Evolutionary conservation across 2,797 vertebrate genomes (phyloP).

Genomic region (Anolis apletophallus): DNA sequence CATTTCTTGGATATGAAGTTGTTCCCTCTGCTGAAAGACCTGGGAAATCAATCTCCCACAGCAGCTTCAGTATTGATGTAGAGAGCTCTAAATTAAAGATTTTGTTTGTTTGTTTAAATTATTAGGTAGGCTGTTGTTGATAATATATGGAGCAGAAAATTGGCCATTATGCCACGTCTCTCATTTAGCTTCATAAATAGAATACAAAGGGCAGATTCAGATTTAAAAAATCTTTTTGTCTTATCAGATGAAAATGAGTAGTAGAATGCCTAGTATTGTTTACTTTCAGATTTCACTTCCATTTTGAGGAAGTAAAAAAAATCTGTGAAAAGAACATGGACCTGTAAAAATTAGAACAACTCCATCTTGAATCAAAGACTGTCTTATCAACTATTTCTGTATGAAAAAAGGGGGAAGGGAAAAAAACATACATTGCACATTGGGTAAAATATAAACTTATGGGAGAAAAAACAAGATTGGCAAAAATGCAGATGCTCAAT

Average conservation of each 20-base stretch:
- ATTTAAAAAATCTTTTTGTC: neutral
- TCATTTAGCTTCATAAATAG: neutral
- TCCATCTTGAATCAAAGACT: neutral
- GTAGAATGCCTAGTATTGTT: neutral
- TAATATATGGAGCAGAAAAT: neutral
- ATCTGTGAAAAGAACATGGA: neutral
- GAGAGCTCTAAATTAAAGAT: neutral
- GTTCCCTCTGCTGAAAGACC: neutral
- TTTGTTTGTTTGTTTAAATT: neutral
- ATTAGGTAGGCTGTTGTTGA: neutral
- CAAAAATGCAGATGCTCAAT: constrained; percentile 29
- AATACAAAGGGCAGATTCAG: neutral
- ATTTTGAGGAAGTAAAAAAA: neutral
- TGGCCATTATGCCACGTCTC: neutral
- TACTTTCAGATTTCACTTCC: neutral
- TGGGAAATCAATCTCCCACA: neutral
- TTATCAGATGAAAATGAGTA: neutral
- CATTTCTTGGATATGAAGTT: neutral
- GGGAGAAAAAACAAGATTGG: constrained; percentile 7
- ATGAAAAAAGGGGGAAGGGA: no score
- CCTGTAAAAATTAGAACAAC: neutral
- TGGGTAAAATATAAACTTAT: constrained; percentile 14
- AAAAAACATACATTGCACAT: constrained; percentile 6
- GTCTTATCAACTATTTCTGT: neutral
- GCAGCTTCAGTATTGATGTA: neutral